Percentiles rank a stretch among this genome's conserved stretches.
phyloP scores from a whole-genome alignment of 2,797 vertebrate genomes.

The Pelodytes ibericus region DNA sequence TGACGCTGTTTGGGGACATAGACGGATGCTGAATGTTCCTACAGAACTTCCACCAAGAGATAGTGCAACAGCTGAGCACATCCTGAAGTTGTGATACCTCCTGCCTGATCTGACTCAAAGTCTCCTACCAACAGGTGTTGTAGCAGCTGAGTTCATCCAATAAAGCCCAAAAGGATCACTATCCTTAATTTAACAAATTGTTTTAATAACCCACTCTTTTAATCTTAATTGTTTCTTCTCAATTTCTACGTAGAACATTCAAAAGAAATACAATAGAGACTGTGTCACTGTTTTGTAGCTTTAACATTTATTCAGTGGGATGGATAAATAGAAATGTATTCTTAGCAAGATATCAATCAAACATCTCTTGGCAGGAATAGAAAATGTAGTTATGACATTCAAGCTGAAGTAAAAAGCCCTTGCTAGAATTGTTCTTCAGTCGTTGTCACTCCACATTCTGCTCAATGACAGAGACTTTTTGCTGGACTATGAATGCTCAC shows the following conservation, averaged over 20 bases:
- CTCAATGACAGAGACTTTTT: not conserved
- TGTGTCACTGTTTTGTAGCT: slow-evolving; percentile 40
- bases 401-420: slow-evolving; percentile 64
- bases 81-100: no score
- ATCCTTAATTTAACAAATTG: no score
- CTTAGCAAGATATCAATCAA: slow-evolving; percentile 67
- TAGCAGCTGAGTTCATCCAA: no score
- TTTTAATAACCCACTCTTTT: no score
- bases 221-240: no score
- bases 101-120: no score
- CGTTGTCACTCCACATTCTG: slow-evolving; percentile 30
- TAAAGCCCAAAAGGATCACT: no score
- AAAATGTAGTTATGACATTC: slow-evolving; percentile 64
- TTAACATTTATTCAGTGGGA: slow-evolving; percentile 66
- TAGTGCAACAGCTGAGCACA: no score
- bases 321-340: slow-evolving; percentile 68
- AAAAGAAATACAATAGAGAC: slow-evolving; percentile 14
- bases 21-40: no score
- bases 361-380: slow-evolving; percentile 66
- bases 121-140: no score
- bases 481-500: slow-evolving; percentile 11
- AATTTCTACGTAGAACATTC: not conserved
- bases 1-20: no score
- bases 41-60: no score
- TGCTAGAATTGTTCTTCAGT: slow-evolving; percentile 59